phyloP scores from a whole-genome alignment of 2,797 vertebrate species.

The Schizothorax lantsangensis region DNA sequence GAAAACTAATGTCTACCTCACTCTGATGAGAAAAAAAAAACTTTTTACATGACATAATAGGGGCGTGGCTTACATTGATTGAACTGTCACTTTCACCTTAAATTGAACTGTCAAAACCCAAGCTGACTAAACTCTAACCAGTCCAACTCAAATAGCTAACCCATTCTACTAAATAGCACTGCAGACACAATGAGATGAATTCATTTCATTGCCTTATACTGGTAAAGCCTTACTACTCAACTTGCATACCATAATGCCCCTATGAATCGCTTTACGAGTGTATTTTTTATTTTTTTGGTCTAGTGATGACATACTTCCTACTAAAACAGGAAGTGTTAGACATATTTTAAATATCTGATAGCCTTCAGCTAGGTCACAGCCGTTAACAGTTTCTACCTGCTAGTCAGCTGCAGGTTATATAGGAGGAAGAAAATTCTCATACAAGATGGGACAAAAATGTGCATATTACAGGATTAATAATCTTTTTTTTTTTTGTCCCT shows the following conservation, averaged over 20 bases:
- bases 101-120: slow-evolving; percentile 15
- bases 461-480: not conserved
- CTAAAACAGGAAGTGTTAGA: slow-evolving; percentile 15
- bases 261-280: not conserved
- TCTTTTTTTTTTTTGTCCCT: not conserved
- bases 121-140: slow-evolving; percentile 2
- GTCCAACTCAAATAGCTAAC: slow-evolving; percentile 2
- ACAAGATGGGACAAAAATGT: not conserved
- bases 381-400: not conserved
- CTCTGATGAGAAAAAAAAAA: not conserved
- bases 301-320: slow-evolving; percentile 6
- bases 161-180: not conserved
- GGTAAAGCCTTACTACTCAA: not conserved
- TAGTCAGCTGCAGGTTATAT: not conserved
- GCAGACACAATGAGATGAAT: slow-evolving; percentile 1
- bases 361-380: not conserved
- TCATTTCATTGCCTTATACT: not conserved
- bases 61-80: slow-evolving; percentile 2
- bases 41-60: not conserved
- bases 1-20: not conserved
- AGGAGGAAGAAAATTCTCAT: not conserved
- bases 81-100: slow-evolving; percentile 16
- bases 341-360: not conserved
- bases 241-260: not conserved
- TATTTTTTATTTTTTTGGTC: not conserved